phyloP scores from a whole-genome alignment of 2,888 invertebrate species.

The Celastrina argiolus region DNA sequence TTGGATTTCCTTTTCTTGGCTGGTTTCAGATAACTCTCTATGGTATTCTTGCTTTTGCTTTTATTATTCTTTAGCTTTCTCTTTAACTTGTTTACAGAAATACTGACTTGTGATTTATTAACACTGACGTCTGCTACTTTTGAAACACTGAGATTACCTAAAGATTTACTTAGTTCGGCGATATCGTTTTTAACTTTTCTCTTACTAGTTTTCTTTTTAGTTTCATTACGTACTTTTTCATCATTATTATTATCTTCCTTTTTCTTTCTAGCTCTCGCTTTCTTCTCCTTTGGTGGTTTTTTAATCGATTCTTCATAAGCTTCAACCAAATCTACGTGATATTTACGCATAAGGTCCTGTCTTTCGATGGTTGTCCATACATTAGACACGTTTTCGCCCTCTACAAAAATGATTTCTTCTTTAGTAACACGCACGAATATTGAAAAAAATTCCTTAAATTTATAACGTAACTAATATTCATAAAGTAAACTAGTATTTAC shows the following conservation, averaged over 20 bases:
- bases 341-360: conserved; percentile 77
- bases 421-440: neutral
- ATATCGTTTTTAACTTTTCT: conserved; percentile 43
- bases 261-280: conserved; percentile 47
- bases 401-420: conserved; percentile 36
- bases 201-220: conserved; percentile 59
- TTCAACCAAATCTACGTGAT: conserved; percentile 81
- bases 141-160: conserved; percentile 43
- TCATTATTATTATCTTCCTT: conserved; percentile 43
- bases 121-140: conserved; percentile 41
- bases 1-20: conserved; percentile 51
- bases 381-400: conserved; percentile 65
- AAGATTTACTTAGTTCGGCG: conserved; percentile 44
- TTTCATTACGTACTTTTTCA: conserved; percentile 48
- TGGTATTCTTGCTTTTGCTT: conserved; percentile 54
- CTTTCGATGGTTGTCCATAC: conserved; percentile 84
- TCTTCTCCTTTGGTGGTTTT: conserved; percentile 70
- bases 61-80: conserved; percentile 55
- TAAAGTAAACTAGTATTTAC: neutral
- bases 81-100: conserved; percentile 60
- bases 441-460: neutral
- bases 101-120: conserved; percentile 56
- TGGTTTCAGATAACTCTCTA: conserved; percentile 57
- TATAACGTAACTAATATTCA: neutral
- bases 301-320: conserved; percentile 75